Evolutionary conservation across 2,888 invertebrate species (phyloP), one percentile per base, ranked within the genome.

Genomic region (Drosophila borealis): DNA sequence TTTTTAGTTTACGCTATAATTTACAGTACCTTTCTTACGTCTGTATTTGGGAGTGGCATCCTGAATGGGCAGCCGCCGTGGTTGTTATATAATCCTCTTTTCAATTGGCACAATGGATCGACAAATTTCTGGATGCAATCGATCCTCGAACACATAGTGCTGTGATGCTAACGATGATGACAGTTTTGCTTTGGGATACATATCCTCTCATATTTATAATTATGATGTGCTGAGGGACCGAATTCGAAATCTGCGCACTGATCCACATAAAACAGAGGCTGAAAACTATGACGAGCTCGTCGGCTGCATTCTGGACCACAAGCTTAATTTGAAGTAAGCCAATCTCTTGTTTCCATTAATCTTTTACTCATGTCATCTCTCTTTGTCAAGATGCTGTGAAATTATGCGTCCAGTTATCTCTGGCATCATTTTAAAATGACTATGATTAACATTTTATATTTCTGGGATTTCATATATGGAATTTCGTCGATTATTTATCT

Each of bases 31-130:
- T 84, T 63, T 17, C 42, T 49, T 0, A 10, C 41, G 0, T 66
- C 65, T 0, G 50, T 50, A 0, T 49, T 72, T 2, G 4, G 75
- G 0, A 49, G 55, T 1, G 66, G 65, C 1, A 25, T 70, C 0
- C 3, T 74, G 0, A 69, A 50, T 13, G 67, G 64, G 0, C 63
- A 46, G 6, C 83, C 81, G 2, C 78, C 79, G 54, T 82, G 67
- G 63, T 33, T 65, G 13, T 50, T 82, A 0, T 78, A 80, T 10
- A 82, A 80, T 64, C 78, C 81, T 0, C 42, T 81, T 1, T 44
- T 79, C 4, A 62, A 82, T 42, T 82, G 82, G 82, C 65, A 70
- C 8, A 25, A 68, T 8, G 68, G 66, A 1, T 5, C 13, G 4
- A 14, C 10, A 10, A 53, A 37, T n/a, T 44, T 82, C 1, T 79